Base-by-base conservation (phyloP, 2,888 invertebrate genomes). In the Harmothoe impar region DNA sequence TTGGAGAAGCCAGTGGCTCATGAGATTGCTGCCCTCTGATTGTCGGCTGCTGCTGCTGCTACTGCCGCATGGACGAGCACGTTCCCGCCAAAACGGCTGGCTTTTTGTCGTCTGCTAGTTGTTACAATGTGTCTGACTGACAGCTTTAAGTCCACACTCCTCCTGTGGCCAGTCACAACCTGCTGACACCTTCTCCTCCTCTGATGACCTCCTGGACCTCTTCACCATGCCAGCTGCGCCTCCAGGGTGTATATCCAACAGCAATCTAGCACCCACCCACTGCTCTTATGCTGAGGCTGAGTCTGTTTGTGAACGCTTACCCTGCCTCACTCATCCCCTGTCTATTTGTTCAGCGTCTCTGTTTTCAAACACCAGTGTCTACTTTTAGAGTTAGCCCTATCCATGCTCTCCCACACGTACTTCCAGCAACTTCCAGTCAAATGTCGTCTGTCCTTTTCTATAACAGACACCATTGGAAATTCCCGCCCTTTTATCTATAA, bases 331-430 rank as follows among this genome's bases (percentile, higher is more conserved):
- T 15, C 72, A 15, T 72, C 72, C 25, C 3, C 72, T 25, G 72
- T 29, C 31, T 72, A 72, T 72, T 72, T 72, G 72, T 72, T 25
- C 72, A 72, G 72, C 7, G 29, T 72, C 72, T 29, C n/a, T 62
- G n/a, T 62, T 62, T 62, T 62, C n/a, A 62, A 62, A n/a, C 62
- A 62, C 62, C 43, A 43, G 62, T 20, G 62, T n/a, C 62, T n/a
- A 62, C 62, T n/a, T 62, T 12, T n/a, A 62, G 62, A n/a, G 20
- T 62, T 62, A n/a, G 23, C 62, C 3, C 43, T 43, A 7, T 43
- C 43, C 3, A 43, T 43, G 10, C 43, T 43, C 43, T 43, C 43
- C 43, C 43, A n/a, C n/a, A n/a, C n/a, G n/a, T n/a, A n/a, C n/a
- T n/a, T n/a, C n/a, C n/a, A n/a, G n/a, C n/a, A 43, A 10, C 43